Evolutionary conservation across 2,113 vertebrate genomes (phyloP), one percentile per base, ranked within the genome.

Genomic region (Brachypodius melanocephalos): DNA sequence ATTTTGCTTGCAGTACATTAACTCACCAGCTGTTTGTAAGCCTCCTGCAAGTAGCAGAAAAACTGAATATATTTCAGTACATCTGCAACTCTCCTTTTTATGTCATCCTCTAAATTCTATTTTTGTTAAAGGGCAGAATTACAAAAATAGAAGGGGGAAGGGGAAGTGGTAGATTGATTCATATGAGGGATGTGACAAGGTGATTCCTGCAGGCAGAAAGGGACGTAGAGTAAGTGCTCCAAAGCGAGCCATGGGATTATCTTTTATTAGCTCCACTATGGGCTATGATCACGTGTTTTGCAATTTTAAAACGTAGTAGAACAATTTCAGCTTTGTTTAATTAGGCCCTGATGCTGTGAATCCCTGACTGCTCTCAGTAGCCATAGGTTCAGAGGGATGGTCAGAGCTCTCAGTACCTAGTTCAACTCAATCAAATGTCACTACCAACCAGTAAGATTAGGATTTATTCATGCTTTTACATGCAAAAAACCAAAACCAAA

Each of bases 111-210:
- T 82, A 88, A 90, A 93, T n/a, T 83, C 88, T 96, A 90, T 96
- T 95, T 94, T 96, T 82, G 80, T 92, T 78, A 92, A 92, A 93
- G 68, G 66, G 62, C 61, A 94, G 54, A 65, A 51, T 74, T 85
- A 73, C 80, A 72, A 89, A 96, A 97, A 93, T 95, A 95, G 93
- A 95, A 92, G 31, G 40, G 75, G 65, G 73, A 92, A 92, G 52
- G 65, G 85, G 66, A 93, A 93, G 73, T 59, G 76, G 86, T 68
- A 66, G 68, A 89, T 89, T 96, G 89, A 95, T 95, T 85, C 68
- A 63, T 84, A 61, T 89, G 72, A 95, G 86, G 20, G 65, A 96
- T 89, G 76, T 85, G 89, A 92, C 94, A 96, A 95, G 93, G 96
- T 94, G 94, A 96, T 95, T 93, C 77, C 87, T 92, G 84, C 43